phyloP scores from a whole-genome alignment of 2,113 vertebrate species.

The Ictalurus furcatus region DNA sequence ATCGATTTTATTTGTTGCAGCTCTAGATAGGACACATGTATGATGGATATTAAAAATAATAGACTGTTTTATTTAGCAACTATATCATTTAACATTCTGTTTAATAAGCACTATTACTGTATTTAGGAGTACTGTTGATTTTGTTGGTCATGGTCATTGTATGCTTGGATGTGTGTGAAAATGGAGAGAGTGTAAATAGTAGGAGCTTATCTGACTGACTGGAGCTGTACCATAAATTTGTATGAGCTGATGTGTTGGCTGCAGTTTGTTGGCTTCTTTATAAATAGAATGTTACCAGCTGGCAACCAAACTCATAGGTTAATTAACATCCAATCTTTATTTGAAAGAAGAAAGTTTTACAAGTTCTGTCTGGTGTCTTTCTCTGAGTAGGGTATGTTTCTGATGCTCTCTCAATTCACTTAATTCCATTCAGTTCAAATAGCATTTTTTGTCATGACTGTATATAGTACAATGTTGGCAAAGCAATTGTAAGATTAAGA shows the following conservation, averaged over 20 bases:
- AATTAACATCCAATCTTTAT: neutral
- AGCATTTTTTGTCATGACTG: neutral
- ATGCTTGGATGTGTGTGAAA: neutral
- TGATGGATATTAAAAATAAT: neutral
- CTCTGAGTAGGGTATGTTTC: neutral
- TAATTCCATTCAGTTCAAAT: neutral
- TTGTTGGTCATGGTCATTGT: neutral
- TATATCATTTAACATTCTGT: neutral
- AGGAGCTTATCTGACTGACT: neutral
- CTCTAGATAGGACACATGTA: neutral
- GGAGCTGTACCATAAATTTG: neutral
- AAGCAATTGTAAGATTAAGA: neutral
- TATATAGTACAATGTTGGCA: neutral
- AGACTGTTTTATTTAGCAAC: neutral
- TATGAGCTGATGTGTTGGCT: conserved; percentile 3
- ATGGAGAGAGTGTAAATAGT: neutral
- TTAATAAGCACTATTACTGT: neutral
- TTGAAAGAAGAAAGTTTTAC: neutral
- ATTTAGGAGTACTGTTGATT: neutral
- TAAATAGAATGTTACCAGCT: neutral
- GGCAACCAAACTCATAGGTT: neutral
- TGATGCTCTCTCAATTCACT: neutral
- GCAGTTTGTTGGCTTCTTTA: neutral
- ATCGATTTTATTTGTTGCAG: no score
- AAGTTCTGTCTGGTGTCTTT: neutral